Evolutionary conservation across 1,140 invertebrate genomes (phyloP), one percentile per base, ranked within the genome.

Genomic region (Pachypeltis micranthus): DNA sequence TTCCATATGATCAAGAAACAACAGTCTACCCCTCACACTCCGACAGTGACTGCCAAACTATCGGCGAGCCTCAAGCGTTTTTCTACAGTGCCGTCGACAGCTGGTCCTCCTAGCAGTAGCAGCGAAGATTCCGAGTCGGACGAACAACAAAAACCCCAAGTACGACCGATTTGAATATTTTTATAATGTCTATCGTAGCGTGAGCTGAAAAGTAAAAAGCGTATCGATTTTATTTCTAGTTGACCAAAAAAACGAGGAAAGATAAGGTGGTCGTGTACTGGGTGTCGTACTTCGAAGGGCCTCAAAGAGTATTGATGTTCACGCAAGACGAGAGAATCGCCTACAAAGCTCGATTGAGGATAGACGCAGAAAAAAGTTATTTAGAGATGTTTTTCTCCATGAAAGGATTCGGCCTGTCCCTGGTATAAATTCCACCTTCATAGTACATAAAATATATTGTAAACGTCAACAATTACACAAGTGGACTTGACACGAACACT

Each of bases 311-410:
- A 0, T 75, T 91, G 25, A 78, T 90, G n/a, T 83, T 92, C 67
- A 89, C 88, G 0, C 86, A 90, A 74, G 86, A 91, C 69, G 83
- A 88, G 70, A 78, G 82, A 67, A 78, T 90, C 10, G 87, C 86
- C 1, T 77, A 82, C 39, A 79, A 83, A 66, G 82, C 84, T 12
- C 78, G 82, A 70, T 80, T 81, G 73, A 80, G 81, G 61, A 84
- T 85, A 24, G 85, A 88, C 71, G 80, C 83, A 2, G 85, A 91
- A 71, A 75, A 80, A 59, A 84, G 85, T 62, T 80, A 81, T 65
- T 76, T 81, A 54, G 87, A 91, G 72, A 69, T 85, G 0, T 85
- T 88, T 66, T 27, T 88, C 56, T 85, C 88, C 0, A 68, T 91
- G 21, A 78, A 83, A 25, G 84, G 85, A 55, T 72, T 90, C 2